Percentiles rank a stretch among this genome's conserved stretches.
phyloP scores from a whole-genome alignment of 2,888 invertebrate species.

The Ennomos quercinarius region DNA sequence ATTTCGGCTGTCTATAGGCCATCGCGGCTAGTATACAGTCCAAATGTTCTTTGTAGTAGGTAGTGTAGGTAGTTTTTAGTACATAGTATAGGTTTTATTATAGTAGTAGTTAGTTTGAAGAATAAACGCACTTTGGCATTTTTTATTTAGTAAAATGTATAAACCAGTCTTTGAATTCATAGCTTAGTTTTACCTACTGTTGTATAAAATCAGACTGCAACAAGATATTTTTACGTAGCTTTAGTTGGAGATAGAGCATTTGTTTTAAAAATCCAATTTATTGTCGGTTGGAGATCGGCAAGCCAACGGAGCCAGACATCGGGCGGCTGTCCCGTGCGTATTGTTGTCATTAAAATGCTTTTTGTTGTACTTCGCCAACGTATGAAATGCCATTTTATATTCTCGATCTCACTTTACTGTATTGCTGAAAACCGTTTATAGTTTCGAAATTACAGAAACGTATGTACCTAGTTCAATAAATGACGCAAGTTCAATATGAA shows the following conservation, averaged over 20 bases:
- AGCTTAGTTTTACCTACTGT: too few relatives aligned
- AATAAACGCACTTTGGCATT: too few relatives aligned
- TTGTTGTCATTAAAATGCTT: slow-evolving; percentile 56
- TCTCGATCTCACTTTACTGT: slow-evolving; percentile 61
- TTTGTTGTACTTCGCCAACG: slow-evolving; percentile 58
- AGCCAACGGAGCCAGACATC: slow-evolving; percentile 18
- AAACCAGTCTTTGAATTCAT: too few relatives aligned
- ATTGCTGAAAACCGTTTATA: slow-evolving; percentile 54
- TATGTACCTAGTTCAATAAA: slow-evolving; percentile 9
- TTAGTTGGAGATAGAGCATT: not conserved
- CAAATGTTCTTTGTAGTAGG: too few relatives aligned
- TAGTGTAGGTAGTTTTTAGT: too few relatives aligned
- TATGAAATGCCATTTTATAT: slow-evolving; percentile 66
- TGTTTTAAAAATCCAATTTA: slow-evolving; percentile 50
- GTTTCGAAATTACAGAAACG: slow-evolving; percentile 43
- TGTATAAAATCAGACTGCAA: too few relatives aligned
- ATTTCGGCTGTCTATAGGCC: too few relatives aligned
- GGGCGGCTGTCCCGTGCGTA: slow-evolving; percentile 47
- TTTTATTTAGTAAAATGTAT: too few relatives aligned
- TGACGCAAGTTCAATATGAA: slow-evolving; percentile 36
- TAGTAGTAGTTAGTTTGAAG: too few relatives aligned
- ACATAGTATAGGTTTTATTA: too few relatives aligned
- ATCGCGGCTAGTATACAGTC: too few relatives aligned
- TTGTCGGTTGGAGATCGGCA: slow-evolving; percentile 36
- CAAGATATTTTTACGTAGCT: too few relatives aligned